Evolutionary conservation across 92 coral and sea anemone species (phyloP).

Genomic region (Porites evermanni): DNA sequence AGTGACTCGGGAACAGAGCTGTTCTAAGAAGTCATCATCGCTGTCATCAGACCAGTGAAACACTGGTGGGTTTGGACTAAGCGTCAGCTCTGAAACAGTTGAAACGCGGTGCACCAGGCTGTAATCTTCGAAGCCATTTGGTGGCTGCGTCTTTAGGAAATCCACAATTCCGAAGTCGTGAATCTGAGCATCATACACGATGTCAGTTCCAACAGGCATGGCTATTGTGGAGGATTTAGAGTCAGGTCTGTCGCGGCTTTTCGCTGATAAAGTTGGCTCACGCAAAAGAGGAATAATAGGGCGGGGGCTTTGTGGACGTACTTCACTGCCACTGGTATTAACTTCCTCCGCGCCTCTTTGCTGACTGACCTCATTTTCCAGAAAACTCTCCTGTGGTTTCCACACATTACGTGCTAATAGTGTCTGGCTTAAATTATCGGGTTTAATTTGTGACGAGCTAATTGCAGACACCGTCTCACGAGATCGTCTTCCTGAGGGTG

Average conservation of each 20-base stretch:
- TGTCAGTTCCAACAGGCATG: slow-evolving; percentile 24
- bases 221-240: slow-evolving; percentile 12
- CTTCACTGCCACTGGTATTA: slow-evolving; percentile 1
- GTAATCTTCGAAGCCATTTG: slow-evolving; percentile 70
- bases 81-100: slow-evolving; percentile 80
- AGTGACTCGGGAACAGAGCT: slow-evolving; percentile 42
- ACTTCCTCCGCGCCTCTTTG: neutral
- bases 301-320: neutral
- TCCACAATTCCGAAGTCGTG: slow-evolving; percentile 87
- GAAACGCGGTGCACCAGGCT: slow-evolving; percentile 82
- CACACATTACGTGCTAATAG: slow-evolving; percentile 72
- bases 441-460: slow-evolving; percentile 16
- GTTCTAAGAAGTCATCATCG: slow-evolving; percentile 79
- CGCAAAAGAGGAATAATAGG: slow-evolving; percentile 67
- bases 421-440: slow-evolving; percentile 54
- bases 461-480: neutral
- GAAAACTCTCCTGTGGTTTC: slow-evolving; percentile 87
- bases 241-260: neutral
- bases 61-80: slow-evolving; percentile 83
- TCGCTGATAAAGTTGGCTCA: slow-evolving; percentile 55
- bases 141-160: slow-evolving; percentile 75
- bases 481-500: slow-evolving; percentile 21
- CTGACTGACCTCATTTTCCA: slow-evolving; percentile 35
- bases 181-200: slow-evolving; percentile 36
- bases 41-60: slow-evolving; percentile 89